Evolutionary conservation across 2,113 vertebrate genomes (phyloP).

Genomic region (Eudyptes chrysolophus): DNA sequence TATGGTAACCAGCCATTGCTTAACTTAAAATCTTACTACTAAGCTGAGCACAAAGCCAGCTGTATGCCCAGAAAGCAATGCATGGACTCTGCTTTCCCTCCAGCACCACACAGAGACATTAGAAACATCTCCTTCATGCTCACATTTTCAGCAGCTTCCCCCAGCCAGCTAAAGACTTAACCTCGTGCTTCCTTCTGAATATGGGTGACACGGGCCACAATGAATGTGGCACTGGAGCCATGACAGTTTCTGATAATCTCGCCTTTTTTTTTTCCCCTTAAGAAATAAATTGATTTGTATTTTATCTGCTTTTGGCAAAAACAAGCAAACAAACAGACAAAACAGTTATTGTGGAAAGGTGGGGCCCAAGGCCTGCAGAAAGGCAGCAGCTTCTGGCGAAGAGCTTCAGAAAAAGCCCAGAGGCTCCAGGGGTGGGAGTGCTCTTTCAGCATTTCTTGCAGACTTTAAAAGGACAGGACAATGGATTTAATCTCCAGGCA

Average conservation of each 20-base stretch:
- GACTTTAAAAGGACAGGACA: neutral
- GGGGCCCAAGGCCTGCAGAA: neutral
- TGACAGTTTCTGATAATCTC: neutral
- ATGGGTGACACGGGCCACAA: fast-evolving
- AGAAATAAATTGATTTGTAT: neutral
- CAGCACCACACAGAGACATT: neutral
- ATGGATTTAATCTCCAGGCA: neutral
- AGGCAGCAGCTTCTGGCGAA: neutral
- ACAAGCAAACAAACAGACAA: neutral
- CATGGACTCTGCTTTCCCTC: neutral
- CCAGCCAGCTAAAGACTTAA: neutral
- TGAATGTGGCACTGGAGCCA: neutral
- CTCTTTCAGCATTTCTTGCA: neutral
- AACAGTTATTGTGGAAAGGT: neutral
- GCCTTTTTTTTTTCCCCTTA: neutral
- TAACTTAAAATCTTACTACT: neutral
- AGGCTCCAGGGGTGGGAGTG: neutral
- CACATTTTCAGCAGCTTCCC: neutral
- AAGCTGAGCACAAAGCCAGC: neutral
- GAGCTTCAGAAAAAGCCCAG: neutral
- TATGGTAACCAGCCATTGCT: neutral
- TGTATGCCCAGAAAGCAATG: neutral
- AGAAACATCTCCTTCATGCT: neutral
- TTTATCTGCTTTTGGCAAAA: neutral
- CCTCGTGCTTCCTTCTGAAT: neutral